Conservation (phyloP, 2,113 vertebrate genomes). For the Cryptotis parvus region DNA sequence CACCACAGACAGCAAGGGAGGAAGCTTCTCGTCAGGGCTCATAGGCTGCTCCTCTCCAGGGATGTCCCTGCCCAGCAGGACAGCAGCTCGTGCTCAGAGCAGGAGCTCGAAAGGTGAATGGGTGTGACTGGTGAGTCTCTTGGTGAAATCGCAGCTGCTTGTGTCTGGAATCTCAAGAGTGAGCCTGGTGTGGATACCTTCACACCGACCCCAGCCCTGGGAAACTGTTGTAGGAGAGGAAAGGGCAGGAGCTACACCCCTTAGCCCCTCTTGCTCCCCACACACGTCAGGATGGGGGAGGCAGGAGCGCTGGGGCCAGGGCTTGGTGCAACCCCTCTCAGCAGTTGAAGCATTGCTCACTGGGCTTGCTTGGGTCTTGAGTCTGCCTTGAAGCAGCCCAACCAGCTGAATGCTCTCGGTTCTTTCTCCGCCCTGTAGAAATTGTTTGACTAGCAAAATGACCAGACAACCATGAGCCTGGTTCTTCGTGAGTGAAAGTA, state of each 20-base stretch:
- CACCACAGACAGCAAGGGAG: background rate
- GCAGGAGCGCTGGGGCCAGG: background rate
- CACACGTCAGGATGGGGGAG: background rate
- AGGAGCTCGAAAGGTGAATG: background rate
- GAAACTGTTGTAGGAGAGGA: background rate
- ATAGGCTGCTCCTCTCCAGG: background rate
- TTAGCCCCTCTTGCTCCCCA: background rate
- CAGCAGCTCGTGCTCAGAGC: background rate
- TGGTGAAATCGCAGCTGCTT: background rate
- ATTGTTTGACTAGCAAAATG: background rate
- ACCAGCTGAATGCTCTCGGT: background rate
- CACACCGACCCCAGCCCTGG: background rate
- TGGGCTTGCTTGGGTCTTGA: background rate
- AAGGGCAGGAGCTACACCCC: background rate
- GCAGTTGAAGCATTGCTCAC: background rate
- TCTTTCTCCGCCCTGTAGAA: background rate
- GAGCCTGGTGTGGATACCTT: background rate
- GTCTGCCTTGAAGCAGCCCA: background rate
- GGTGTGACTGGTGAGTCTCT: background rate
- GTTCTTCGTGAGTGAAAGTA: background rate
- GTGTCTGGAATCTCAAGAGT: background rate
- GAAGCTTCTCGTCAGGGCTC: background rate
- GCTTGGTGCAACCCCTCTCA: background rate
- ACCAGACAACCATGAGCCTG: background rate
- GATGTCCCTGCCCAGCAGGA: rapidly evolving